phyloP scores from a whole-genome alignment of 2,888 invertebrate species.

The Polymixis lichenea region DNA sequence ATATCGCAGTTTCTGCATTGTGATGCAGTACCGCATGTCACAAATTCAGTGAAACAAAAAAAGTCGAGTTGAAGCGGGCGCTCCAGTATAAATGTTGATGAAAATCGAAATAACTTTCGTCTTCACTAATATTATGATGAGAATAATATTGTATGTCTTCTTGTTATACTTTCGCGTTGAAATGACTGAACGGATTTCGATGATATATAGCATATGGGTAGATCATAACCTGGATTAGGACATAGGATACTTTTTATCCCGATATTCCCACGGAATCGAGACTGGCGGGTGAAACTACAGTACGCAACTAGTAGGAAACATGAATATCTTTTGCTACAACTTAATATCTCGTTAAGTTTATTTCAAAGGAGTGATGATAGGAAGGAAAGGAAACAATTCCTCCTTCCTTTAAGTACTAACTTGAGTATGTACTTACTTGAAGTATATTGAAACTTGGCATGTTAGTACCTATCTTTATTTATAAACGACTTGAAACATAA shows the following conservation, averaged over 20 bases:
- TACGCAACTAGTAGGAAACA: neutral
- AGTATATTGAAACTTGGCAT: conserved; percentile 32
- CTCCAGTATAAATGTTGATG: neutral
- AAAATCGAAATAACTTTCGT: neutral
- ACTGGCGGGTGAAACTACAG: no score
- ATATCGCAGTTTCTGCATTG: neutral
- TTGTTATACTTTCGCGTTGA: no score
- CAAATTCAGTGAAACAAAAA: conserved; percentile 19
- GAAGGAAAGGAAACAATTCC: conserved; percentile 8
- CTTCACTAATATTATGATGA: no score
- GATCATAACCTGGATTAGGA: no score
- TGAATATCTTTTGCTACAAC: neutral
- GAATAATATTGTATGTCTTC: no score
- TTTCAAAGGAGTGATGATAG: conserved; percentile 31
- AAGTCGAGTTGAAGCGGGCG: neutral
- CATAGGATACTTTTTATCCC: no score
- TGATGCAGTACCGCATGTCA: neutral
- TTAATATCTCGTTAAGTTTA: neutral
- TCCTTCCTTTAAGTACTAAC: conserved; percentile 9
- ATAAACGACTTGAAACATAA: conserved; percentile 11
- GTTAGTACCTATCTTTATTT: neutral
- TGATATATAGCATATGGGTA: no score
- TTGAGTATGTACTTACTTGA: conserved; percentile 17
- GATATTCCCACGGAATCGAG: no score
- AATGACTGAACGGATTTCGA: no score